Percentiles rank a stretch among this genome's conserved stretches.
These are phyloP conservation scores for Acanthurus leucopareius DNA, from an alignment of 2,797 vertebrate genomes.

Conservation along the genomic window DNA sequence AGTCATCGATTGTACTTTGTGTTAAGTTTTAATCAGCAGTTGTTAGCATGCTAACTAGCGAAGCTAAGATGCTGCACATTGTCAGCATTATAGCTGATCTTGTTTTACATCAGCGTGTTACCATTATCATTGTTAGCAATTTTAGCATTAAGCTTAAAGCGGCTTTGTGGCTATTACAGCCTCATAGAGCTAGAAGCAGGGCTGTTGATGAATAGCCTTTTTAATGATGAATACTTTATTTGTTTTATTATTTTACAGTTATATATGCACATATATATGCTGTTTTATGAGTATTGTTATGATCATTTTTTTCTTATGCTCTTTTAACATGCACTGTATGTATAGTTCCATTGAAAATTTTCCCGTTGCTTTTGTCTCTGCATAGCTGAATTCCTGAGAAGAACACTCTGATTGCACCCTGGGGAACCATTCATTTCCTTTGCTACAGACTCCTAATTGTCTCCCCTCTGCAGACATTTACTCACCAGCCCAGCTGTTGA, in stretches of 20 bases:
- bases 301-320: neutral
- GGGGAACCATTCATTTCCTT: slow-evolving; percentile 38
- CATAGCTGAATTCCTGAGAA: slow-evolving; percentile 27
- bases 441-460: slow-evolving; percentile 17
- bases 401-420: slow-evolving; percentile 1
- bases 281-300: neutral
- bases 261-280: neutral
- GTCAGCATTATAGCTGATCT: neutral
- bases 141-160: neutral
- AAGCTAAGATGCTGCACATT: neutral
- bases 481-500: slow-evolving; percentile 42
- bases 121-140: neutral
- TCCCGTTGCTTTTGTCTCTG: slow-evolving; percentile 17
- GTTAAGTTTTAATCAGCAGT: neutral
- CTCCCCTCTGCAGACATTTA: slow-evolving; percentile 20
- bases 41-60: neutral
- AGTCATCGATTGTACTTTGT: neutral
- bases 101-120: neutral
- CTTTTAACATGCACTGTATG: neutral
- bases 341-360: neutral
- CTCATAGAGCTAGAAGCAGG: neutral
- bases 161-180: neutral
- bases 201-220: neutral
- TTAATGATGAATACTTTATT: neutral
- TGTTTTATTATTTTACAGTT: neutral